These are phyloP conservation scores for Paracentrotus lividus DNA, from an alignment of 53 echinoderm and acorn worm species.

Conservation along the genomic window DNA sequence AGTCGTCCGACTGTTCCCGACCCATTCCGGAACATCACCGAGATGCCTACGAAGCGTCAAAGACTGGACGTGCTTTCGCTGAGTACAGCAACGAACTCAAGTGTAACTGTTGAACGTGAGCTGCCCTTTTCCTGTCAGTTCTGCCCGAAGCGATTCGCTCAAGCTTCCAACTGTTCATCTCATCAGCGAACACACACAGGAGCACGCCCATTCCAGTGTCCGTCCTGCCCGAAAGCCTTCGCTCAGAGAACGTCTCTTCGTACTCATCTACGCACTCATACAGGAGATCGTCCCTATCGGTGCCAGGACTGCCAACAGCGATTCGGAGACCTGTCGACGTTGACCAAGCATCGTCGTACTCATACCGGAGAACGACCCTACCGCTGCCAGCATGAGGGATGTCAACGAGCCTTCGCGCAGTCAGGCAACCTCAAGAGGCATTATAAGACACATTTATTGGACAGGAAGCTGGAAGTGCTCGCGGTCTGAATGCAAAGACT, in stretches of 20 bases:
- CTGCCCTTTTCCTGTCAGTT: conserved; percentile 44
- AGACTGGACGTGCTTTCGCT: not conserved
- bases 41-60: not conserved
- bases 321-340: conserved; percentile 66
- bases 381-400: conserved; percentile 58
- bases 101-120: not conserved
- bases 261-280: conserved; percentile 68
- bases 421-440: conserved; percentile 67
- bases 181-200: conserved; percentile 57
- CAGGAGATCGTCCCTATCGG: conserved; percentile 62
- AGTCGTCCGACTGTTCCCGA: not conserved
- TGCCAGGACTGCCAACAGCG: conserved; percentile 55
- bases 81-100: not conserved
- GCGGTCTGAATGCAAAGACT: not conserved
- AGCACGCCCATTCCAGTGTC: conserved; percentile 55
- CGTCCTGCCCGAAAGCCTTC: conserved; percentile 59
- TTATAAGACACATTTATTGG: conserved; percentile 49
- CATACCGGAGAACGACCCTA: conserved; percentile 68
- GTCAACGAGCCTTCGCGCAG: conserved; percentile 56
- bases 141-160: conserved; percentile 64
- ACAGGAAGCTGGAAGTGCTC: not conserved
- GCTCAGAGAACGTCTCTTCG: conserved; percentile 68
- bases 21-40: not conserved
- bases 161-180: conserved; percentile 49
- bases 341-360: conserved; percentile 70